A percentile compares a stretch with the other conserved stretches of the same genome.
phyloP scores from a whole-genome alignment of 1,140 invertebrate species.

The Zaprionus tsacasi region DNA sequence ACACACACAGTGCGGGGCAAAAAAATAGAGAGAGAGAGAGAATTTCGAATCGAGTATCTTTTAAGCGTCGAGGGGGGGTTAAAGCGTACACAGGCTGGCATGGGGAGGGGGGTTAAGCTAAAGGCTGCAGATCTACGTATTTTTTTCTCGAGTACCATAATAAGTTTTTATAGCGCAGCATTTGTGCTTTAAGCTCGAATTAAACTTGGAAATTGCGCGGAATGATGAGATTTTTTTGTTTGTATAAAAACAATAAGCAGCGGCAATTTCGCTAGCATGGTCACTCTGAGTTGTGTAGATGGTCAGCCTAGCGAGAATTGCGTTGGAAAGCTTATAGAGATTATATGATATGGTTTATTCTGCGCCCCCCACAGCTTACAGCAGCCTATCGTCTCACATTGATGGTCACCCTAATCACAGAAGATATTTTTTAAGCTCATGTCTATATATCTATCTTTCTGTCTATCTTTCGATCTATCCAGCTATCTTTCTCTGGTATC shows the following conservation, averaged over 20 bases:
- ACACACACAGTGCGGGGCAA: not conserved
- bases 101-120: not conserved
- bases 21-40: not conserved
- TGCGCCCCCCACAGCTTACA: too few relatives aligned
- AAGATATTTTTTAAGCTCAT: too few relatives aligned
- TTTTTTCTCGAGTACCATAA: not conserved
- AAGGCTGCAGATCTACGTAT: not conserved
- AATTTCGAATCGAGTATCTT: conserved; percentile 9
- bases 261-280: not conserved
- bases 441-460: too few relatives aligned
- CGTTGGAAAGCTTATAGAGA: too few relatives aligned
- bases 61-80: not conserved
- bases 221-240: not conserved
- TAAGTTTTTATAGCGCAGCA: not conserved
- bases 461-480: too few relatives aligned
- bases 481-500: too few relatives aligned
- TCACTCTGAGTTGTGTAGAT: not conserved
- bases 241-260: not conserved
- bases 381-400: too few relatives aligned
- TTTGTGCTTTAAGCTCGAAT: not conserved
- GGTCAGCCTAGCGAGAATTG: not conserved
- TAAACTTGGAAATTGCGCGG: not conserved
- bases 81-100: not conserved
- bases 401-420: not conserved
- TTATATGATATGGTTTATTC: too few relatives aligned